phyloP scores from a whole-genome alignment of 2,113 vertebrate species.

The Xiphophorus hellerii region DNA sequence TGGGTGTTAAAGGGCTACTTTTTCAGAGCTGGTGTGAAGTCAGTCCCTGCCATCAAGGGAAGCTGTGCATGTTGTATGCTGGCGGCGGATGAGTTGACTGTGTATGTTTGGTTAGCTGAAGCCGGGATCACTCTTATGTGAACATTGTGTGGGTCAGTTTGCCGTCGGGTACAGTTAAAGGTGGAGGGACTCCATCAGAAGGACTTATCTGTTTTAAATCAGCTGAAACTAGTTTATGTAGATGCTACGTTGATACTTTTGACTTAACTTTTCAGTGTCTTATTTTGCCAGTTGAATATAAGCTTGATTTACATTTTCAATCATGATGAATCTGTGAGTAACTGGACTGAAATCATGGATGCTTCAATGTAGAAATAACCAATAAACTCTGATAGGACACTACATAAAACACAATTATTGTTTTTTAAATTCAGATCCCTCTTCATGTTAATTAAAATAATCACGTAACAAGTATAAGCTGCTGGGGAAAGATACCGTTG shows the following conservation, averaged over 20 bases:
- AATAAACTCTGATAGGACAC: neutral
- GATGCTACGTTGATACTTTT: no score
- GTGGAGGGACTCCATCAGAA: constrained; percentile 50
- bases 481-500: neutral
- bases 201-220: neutral
- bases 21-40: neutral
- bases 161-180: constrained; percentile 48
- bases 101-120: constrained; percentile 2
- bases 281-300: no score
- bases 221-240: neutral
- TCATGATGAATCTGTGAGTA: neutral
- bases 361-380: neutral
- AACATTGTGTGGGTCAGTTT: constrained; percentile 59
- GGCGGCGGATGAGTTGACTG: neutral
- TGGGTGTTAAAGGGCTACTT: neutral
- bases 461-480: neutral
- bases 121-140: constrained; percentile 33
- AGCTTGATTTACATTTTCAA: no score
- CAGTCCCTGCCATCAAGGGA: constrained; percentile 3
- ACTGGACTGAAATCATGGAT: no score
- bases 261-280: no score
- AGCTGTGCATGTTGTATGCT: neutral
- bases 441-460: no score
- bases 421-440: neutral
- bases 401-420: neutral